These are phyloP conservation scores for Callionymus lyra DNA, from an alignment of 2,113 vertebrate species.

Conservation along the genomic window DNA sequence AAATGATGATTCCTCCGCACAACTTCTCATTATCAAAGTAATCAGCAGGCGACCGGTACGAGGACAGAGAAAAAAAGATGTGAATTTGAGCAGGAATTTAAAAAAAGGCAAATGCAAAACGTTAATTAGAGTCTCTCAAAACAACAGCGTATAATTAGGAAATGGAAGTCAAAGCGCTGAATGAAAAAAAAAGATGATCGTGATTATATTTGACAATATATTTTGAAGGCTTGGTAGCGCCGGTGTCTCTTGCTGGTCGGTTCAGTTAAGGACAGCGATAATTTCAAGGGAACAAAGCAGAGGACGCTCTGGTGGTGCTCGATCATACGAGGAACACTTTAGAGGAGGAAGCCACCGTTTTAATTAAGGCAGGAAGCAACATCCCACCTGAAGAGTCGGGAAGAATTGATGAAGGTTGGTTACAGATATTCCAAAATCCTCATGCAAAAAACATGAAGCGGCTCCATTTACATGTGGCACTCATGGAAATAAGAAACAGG, in stretches of 20 bases:
- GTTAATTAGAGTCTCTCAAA: constrained; percentile 52
- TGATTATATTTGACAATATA: constrained; percentile 37
- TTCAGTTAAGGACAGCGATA: too few species aligned
- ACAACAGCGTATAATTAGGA: constrained; percentile 57
- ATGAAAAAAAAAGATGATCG: constrained; percentile 24
- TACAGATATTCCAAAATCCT: too few species aligned
- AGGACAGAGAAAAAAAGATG: constrained; percentile 29
- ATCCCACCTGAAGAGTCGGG: too few species aligned
- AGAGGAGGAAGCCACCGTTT: too few species aligned
- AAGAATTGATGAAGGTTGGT: too few species aligned
- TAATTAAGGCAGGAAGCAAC: too few species aligned
- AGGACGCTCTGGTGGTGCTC: constrained; percentile 4
- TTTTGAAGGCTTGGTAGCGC: constrained; percentile 6
- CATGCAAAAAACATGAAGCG: too few species aligned
- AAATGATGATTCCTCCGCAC: constrained; percentile 36
- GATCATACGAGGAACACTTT: too few species aligned
- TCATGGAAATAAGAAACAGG: too few species aligned
- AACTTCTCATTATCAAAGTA: constrained; percentile 48
- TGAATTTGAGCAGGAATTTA: constrained; percentile 47
- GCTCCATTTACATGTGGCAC: too few species aligned
- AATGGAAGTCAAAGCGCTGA: constrained; percentile 36
- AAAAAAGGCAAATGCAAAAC: constrained; percentile 41
- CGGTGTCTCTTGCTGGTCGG: constrained; percentile 12
- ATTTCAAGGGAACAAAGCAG: constrained; percentile 2
- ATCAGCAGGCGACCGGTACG: constrained; percentile 31